Evolutionary conservation across 2,113 vertebrate species (phyloP).

Genomic region (Chionomys nivalis): DNA sequence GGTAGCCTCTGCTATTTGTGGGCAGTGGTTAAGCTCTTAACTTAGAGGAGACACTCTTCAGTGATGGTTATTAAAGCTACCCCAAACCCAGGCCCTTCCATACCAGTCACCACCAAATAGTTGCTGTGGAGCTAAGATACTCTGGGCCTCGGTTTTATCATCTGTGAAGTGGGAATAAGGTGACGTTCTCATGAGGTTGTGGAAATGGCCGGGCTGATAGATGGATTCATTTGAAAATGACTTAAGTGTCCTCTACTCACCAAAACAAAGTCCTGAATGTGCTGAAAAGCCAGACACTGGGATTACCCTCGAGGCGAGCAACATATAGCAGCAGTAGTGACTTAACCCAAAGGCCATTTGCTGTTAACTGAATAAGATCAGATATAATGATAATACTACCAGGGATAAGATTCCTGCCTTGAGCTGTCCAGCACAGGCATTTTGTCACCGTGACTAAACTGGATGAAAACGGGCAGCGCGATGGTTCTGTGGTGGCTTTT

Average conservation of each 20-base stretch:
- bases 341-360: constrained; percentile 7
- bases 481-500: neutral
- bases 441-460: neutral
- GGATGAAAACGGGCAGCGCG: neutral
- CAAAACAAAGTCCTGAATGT: neutral
- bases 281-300: neutral
- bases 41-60: accelerated
- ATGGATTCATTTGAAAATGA: neutral
- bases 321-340: neutral
- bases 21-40: neutral
- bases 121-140: neutral
- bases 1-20: neutral
- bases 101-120: neutral
- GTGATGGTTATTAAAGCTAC: accelerated
- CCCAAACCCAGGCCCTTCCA: neutral
- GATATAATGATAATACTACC: neutral
- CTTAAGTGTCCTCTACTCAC: neutral
- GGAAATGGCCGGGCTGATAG: neutral
- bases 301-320: neutral
- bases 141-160: neutral
- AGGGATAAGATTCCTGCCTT: neutral
- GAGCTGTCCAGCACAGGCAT: neutral
- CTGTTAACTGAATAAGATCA: neutral
- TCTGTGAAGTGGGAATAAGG: neutral
- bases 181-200: too few relatives aligned